Base-by-base conservation (phyloP, 2,888 invertebrate species). In the Pegoplata infirma region DNA sequence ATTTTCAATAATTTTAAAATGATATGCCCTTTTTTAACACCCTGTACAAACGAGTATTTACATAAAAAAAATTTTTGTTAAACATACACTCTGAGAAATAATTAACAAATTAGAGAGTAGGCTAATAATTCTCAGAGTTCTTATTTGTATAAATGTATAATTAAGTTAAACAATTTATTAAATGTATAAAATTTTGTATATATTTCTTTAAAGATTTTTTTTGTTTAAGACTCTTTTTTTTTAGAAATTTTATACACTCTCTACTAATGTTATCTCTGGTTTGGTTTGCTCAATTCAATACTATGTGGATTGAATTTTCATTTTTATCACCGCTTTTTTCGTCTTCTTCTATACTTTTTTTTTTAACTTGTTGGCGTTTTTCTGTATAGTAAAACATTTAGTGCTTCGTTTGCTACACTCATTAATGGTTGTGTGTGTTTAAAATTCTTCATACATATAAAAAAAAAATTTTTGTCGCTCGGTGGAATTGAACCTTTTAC, bases 371-470 rank as follows among this genome's bases (percentile, higher is more conserved):
- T 80, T 76, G 73, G 76, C 69, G 64, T 76, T 78, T 81, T 76
- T 71, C 63, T 56, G 75, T 69, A 71, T 76, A 81, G 81, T 75
- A 80, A 78, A 80, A 81, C 74, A 79, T 80, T 85, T 82, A 85
- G 85, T 86, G 85, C 82, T 84, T 82, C 83, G 83, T 82, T 81
- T 82, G 84, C 83, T 83, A 83, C 85, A 83, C 81, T 82, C 84
- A 82, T 83, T 83, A 84, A 77, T 84, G 85, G 86, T 86, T 76
- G 82, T 80, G 81, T 77, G 79, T 79, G 75, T 78, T 66, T 67
- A 25, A 40, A n/a, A n/a, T 61, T 64, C 32, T 68, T 56, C 23
- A 75, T 21, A 16, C 67, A 63, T 3, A 63, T n/a, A n/a, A n/a
- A n/a, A n/a, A n/a, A n/a, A 64, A 28, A 51, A 56, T n/a, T 64